Conservation (phyloP, 2,888 invertebrate species). For the Elmis aenea region DNA sequence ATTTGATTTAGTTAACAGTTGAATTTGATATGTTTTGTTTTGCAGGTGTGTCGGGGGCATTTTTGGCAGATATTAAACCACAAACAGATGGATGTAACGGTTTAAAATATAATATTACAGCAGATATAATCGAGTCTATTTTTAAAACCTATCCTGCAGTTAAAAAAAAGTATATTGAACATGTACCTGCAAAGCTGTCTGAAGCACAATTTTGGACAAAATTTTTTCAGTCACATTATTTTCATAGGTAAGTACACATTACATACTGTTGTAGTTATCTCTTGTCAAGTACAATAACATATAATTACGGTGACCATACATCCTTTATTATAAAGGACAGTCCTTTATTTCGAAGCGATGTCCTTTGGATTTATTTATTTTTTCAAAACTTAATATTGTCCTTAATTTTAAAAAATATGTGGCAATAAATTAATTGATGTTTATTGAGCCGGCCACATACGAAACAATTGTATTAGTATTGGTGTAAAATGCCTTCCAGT, state of each 20-base stretch:
- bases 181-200: constrained; percentile 91
- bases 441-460: too few species aligned
- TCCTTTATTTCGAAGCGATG: too few species aligned
- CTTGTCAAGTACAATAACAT: too few species aligned
- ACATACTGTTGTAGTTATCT: too few species aligned
- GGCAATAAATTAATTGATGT: too few species aligned
- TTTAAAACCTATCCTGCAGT: constrained; percentile 99
- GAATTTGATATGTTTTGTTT: constrained; percentile 2
- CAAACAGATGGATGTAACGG: constrained; percentile 96
- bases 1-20: not conserved
- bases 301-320: too few species aligned
- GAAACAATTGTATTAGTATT: too few species aligned
- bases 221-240: constrained; percentile 99
- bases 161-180: constrained; percentile 91
- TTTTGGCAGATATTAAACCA: constrained; percentile 91
- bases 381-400: too few species aligned
- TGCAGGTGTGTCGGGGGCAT: constrained; percentile 66
- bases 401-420: too few species aligned
- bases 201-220: constrained; percentile 99
- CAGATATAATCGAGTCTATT: constrained; percentile 96
- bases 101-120: constrained; percentile 92
- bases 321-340: too few species aligned
- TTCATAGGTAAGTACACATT: constrained; percentile 80
- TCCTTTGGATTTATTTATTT: too few species aligned
- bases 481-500: too few species aligned